Evolutionary conservation across 1,140 invertebrate species (phyloP), one percentile per base, ranked within the genome.

Genomic region (Dufourea novaeangliae): DNA sequence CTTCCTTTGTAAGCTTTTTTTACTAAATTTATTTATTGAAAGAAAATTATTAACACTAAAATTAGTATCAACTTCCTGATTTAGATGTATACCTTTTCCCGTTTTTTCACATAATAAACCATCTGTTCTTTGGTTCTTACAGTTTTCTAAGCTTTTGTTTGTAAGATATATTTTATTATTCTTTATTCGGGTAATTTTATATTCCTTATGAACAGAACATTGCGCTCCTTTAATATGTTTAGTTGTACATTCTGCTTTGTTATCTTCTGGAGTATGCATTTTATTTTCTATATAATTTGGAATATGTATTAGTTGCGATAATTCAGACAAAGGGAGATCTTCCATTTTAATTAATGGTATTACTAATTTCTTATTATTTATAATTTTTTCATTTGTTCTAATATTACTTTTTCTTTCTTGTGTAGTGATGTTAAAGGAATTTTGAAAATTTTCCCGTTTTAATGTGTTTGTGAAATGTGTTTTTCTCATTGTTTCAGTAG

Each of bases 331-430:
- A 25, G 71, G 2, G 22, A 66, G 34, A 12, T 74, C 20, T 22
- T 74, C 72, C 14, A 67, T 11, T 32, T 14, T 74, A 7, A 44
- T 25, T 1, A 74, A 57, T 12, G 50, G 27, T 67, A 74, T 14
- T 27, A n/a, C 8, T 14, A 67, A 44, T 20, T 41, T 3, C 32
- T 25, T 74, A 25, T 0, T 44, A 14, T 7, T 5, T 5, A 2
- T 20, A 39, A 1, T 22, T 25, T 44, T 0, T 64, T 39, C 17
- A 17, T 39, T 54, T 50, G 22, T 6, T 39, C 22, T 22, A 0
- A 11, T 25, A 4, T 41, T 46, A 29, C 6, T 41, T 32, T 54
- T 29, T 3, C 2, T 41, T 52, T 25, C 6, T 12, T 17, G 7
- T 41, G 29, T 25, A 0, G n/a, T 20, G 29, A n/a, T 17, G 25